A percentile compares a stretch with the other conserved stretches of the same genome.
phyloP scores from a whole-genome alignment of 37 sponge, comb jelly and placozoan genomes.

The Lycopodina hypogea region DNA sequence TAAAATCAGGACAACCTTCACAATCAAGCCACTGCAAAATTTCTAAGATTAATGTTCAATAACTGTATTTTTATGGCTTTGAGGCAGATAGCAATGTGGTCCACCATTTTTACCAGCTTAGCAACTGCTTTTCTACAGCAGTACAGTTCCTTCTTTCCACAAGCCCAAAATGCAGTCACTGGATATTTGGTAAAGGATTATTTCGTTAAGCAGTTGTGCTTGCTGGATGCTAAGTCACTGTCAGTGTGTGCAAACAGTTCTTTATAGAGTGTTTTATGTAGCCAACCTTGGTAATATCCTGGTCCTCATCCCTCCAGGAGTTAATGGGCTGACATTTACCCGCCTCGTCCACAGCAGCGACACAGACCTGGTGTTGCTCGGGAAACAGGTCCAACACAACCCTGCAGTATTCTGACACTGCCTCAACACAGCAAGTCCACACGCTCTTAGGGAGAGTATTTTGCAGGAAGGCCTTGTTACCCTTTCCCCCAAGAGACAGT shows the following conservation, averaged over 20 bases:
- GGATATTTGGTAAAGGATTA: not conserved
- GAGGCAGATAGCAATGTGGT: no score
- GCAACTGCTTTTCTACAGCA: no score
- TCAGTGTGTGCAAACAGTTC: not conserved
- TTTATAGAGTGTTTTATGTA: no score
- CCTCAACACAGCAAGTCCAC: conserved; percentile 84
- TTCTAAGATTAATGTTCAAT: no score
- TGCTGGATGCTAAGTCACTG: not conserved
- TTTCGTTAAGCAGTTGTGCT: not conserved
- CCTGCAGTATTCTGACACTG: conserved; percentile 76
- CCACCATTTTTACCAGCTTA: no score
- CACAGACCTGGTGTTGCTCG: conserved; percentile 72
- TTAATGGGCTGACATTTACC: conserved; percentile 74
- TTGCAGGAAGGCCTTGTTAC: not conserved
- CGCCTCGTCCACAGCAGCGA: conserved; percentile 57
- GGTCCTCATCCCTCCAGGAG: conserved; percentile 86
- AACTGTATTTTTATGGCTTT: no score
- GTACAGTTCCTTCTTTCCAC: no score
- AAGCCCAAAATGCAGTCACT: no score
- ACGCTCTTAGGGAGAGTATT: conserved; percentile 52
- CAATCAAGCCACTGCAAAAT: no score
- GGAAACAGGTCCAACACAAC: conserved; percentile 83
- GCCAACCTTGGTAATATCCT: conserved; percentile 59
- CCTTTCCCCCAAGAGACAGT: conserved; percentile 4
- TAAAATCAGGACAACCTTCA: no score